These are phyloP conservation scores for Allygus modestus DNA, from an alignment of 2,888 invertebrate species.

Conservation along the genomic window DNA sequence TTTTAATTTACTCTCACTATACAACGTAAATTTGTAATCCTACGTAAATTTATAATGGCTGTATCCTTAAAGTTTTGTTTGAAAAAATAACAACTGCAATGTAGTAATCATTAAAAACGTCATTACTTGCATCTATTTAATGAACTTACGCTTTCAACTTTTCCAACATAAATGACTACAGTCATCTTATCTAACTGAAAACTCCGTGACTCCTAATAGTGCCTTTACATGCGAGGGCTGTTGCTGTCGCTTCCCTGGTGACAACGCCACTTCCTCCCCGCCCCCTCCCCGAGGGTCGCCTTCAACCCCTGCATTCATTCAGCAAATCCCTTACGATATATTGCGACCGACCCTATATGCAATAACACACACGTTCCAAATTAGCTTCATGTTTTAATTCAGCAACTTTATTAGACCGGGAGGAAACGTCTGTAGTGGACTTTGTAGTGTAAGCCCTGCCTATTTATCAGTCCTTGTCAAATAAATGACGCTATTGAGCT, in stretches of 20 bases:
- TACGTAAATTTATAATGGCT: no score
- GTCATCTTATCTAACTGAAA: background rate
- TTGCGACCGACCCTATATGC: conserved; percentile 34
- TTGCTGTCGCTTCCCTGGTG: background rate
- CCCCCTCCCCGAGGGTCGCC: background rate
- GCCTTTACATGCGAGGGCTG: background rate
- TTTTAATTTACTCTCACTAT: no score
- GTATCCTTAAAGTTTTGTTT: no score
- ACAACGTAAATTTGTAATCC: no score
- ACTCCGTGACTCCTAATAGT: background rate
- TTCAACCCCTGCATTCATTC: conserved; percentile 48
- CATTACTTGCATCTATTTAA: no score
- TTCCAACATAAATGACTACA: no score
- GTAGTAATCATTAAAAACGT: no score
- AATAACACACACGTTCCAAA: conserved; percentile 56
- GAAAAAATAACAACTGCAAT: no score
- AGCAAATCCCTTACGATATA: conserved; percentile 45
- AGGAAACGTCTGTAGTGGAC: background rate
- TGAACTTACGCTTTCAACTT: no score
- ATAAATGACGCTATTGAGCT: conserved; percentile 2
- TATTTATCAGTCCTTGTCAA: conserved; percentile 43
- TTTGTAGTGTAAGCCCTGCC: background rate
- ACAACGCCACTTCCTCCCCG: background rate
- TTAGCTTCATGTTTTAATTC: conserved; percentile 57
- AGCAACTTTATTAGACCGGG: conserved; percentile 40